These are phyloP conservation scores for Parascotia fuliginaria DNA, from an alignment of 2,888 invertebrate species.

Conservation along the genomic window DNA sequence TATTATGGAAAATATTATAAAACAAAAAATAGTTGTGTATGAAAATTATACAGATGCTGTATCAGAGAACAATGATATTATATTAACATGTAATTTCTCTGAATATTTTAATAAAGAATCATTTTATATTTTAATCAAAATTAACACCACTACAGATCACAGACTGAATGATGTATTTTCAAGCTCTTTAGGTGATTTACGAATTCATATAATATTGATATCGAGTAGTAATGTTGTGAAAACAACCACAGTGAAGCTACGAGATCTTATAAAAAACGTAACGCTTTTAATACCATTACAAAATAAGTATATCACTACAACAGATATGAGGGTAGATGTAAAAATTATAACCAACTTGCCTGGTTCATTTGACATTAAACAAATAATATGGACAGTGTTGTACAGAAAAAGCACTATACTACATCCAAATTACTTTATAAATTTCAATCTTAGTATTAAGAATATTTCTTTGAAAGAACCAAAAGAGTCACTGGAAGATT, in stretches of 20 bases:
- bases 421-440: constrained; percentile 68
- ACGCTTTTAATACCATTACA: constrained; percentile 59
- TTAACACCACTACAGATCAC: constrained; percentile 47
- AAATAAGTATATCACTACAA: constrained; percentile 26
- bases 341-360: constrained; percentile 65
- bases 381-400: constrained; percentile 61
- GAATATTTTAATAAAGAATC: constrained; percentile 60
- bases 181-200: constrained; percentile 39
- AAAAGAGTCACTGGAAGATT: constrained; percentile 44
- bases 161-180: constrained; percentile 47
- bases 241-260: constrained; percentile 58
- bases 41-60: constrained; percentile 65
- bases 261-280: constrained; percentile 52
- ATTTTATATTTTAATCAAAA: constrained; percentile 57
- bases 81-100: constrained; percentile 56
- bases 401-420: constrained; percentile 56
- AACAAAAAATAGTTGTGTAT: constrained; percentile 52
- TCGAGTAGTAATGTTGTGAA: constrained; percentile 52
- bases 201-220: constrained; percentile 61
- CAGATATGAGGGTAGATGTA: constrained; percentile 53
- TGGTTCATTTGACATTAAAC: constrained; percentile 55
- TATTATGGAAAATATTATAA: constrained; percentile 60
- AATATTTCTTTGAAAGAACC: constrained; percentile 44
- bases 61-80: constrained; percentile 47
- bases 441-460: constrained; percentile 31